Conservation (phyloP, 2,888 invertebrate genomes). For the Trachelus troglodyta region DNA sequence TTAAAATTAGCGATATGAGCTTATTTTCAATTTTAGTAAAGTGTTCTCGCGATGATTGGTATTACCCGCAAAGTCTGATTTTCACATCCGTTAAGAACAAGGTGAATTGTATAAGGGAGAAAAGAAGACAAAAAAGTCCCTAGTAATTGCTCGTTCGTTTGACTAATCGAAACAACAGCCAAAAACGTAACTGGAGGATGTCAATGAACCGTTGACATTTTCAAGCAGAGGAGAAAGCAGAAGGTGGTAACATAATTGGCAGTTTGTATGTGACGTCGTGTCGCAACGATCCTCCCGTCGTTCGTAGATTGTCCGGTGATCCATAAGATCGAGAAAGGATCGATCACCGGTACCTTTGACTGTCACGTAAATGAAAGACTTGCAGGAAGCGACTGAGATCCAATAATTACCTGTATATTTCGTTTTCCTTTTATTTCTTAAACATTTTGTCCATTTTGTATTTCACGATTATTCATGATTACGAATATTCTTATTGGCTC, state of each 20-base stretch:
- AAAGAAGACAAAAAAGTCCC: background rate
- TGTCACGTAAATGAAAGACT: background rate
- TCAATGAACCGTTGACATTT: slow-evolving; percentile 62
- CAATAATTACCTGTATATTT: background rate
- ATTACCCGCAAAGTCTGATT: background rate
- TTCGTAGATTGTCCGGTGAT: background rate
- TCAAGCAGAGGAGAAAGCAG: slow-evolving; percentile 61
- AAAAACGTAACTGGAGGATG: slow-evolving; percentile 31
- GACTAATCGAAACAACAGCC: slow-evolving; percentile 8
- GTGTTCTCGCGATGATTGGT: background rate
- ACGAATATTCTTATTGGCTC: background rate
- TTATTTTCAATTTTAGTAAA: background rate
- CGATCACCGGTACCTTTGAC: background rate
- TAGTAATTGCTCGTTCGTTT: background rate
- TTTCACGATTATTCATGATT: background rate
- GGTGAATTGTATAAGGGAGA: background rate
- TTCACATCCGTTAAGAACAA: background rate
- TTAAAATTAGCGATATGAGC: background rate
- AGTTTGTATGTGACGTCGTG: slow-evolving; percentile 39
- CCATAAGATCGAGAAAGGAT: background rate
- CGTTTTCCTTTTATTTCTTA: background rate
- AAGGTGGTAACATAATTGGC: slow-evolving; percentile 57
- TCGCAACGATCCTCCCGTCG: slow-evolving; percentile 31
- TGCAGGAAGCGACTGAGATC: background rate
- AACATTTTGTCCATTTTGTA: background rate